phyloP scores from a whole-genome alignment of 2,113 vertebrate species.

The Empidonax alnorum region DNA sequence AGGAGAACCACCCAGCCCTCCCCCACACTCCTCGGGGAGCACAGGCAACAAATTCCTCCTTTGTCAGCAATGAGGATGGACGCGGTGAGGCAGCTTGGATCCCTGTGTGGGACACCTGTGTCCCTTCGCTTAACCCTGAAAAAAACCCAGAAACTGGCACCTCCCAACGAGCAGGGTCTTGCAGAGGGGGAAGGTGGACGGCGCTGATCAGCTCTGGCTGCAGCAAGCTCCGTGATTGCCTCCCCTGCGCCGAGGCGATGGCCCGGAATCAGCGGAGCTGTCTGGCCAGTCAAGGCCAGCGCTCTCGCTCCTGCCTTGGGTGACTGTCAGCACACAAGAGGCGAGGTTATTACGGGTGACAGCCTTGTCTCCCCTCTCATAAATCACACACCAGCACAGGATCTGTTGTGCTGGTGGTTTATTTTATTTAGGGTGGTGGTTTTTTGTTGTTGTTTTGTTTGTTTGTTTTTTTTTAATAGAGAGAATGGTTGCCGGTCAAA shows the following conservation, averaged over 20 bases:
- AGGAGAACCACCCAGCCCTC: not conserved
- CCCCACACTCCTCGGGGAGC: not conserved
- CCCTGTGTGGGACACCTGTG: not conserved
- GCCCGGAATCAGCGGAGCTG: not conserved
- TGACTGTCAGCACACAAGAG: not conserved
- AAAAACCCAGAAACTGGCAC: not conserved
- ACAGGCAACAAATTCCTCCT: not conserved
- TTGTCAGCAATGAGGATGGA: not conserved
- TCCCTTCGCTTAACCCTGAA: not conserved
- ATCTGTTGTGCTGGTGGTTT: not conserved
- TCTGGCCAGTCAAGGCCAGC: not conserved
- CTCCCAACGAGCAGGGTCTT: not conserved
- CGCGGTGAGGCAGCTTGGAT: not conserved
- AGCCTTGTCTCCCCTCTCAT: constrained; percentile 25
- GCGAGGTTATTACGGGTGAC: constrained; percentile 11
- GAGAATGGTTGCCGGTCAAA: not conserved
- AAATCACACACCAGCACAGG: not conserved
- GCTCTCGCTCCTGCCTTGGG: not conserved
- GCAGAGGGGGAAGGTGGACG: not conserved
- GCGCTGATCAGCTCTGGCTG: rapidly evolving
- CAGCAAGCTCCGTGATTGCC: not conserved
- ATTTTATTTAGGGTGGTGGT: no score
- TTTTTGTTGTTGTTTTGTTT: no score
- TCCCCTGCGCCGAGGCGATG: not conserved
- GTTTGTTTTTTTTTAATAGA: not conserved